phyloP scores from a whole-genome alignment of 2,888 invertebrate species.

The Nasonia oneida region DNA sequence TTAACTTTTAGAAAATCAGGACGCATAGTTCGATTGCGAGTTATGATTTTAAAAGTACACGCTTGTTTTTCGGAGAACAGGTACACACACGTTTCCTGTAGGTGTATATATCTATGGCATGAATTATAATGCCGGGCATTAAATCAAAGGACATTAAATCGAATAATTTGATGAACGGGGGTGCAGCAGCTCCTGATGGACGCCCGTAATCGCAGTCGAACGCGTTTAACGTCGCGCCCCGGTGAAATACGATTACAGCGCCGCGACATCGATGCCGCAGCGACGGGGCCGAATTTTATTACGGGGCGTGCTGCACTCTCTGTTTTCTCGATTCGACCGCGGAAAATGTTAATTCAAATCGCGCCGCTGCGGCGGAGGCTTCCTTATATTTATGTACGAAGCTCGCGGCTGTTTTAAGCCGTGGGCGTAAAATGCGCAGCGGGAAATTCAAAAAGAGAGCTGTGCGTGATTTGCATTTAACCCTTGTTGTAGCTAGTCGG shows the following conservation, averaged over 20 bases:
- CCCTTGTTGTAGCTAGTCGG: neutral
- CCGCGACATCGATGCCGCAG: neutral
- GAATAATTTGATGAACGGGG: slow-evolving; percentile 19
- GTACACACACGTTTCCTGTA: neutral
- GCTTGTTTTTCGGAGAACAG: neutral
- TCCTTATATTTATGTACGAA: neutral
- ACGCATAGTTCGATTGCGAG: no score
- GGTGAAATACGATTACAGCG: neutral
- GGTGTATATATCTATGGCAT: neutral
- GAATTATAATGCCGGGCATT: slow-evolving; percentile 18
- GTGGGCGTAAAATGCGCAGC: neutral
- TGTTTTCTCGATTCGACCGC: neutral
- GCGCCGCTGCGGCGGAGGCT: no score
- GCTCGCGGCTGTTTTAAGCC: neutral
- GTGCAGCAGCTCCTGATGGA: neutral
- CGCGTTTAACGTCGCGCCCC: neutral
- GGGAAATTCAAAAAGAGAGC: slow-evolving; percentile 33
- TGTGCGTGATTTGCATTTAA: slow-evolving; percentile 46
- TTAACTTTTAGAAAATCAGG: no score
- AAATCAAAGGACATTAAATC: neutral
- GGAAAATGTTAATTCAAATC: neutral
- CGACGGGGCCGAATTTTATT: neutral
- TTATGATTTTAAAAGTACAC: slow-evolving; percentile 23
- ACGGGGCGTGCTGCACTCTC: neutral
- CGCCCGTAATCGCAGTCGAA: slow-evolving; percentile 25